Evolutionary conservation across 2,113 vertebrate genomes (phyloP), one percentile per base, ranked within the genome.

Genomic region (Nothobranchius furzeri): DNA sequence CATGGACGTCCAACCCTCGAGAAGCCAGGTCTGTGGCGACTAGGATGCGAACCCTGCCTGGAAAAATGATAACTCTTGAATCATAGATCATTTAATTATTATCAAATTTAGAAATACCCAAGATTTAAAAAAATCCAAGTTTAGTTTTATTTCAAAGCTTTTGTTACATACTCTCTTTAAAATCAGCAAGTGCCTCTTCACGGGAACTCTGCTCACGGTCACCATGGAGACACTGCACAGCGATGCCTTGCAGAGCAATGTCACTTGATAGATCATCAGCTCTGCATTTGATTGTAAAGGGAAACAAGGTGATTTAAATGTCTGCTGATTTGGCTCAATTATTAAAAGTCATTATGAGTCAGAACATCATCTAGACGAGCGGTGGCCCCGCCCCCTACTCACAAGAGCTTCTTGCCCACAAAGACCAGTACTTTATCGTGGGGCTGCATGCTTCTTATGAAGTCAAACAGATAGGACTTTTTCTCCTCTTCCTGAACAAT

Each of bases 1-100:
- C 96, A 0, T 91, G 90, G 35, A 99, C 96, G 64, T 99, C 98
- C 3, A 99, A 89, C 11, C 98, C 98, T 24, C 96, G 93, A 15
- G 97, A 99, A 0, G 97, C 98, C 67, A 99, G 66, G 74, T 99
- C 98, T 45, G 98, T 99, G 67, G 97, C 96, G 0, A 99, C 92
- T 49, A 99, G 88, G 84, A 99, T 96, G 70, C 94, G 94, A 55
- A 97, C 97, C 61, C 73, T 93, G 47, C 96, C 98, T 99, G 76
- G 35, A 47, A 62, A 48, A 35, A 40, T 0, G 47, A 35, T 5
- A 11, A 13, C 3, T 64, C 5, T 65, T 12, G 1, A 0, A 37
- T n/a, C 2, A 3, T 53, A 60, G 1, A 59, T 42, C 12, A 2
- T 46, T 12, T 12, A 0, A 0, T 46, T 40, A 42, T 20, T 10